A percentile compares a stretch with the other conserved stretches of the same genome.
Evolutionary conservation across 2,797 vertebrate genomes (phyloP).

Genomic region (Amniataba percoides): DNA sequence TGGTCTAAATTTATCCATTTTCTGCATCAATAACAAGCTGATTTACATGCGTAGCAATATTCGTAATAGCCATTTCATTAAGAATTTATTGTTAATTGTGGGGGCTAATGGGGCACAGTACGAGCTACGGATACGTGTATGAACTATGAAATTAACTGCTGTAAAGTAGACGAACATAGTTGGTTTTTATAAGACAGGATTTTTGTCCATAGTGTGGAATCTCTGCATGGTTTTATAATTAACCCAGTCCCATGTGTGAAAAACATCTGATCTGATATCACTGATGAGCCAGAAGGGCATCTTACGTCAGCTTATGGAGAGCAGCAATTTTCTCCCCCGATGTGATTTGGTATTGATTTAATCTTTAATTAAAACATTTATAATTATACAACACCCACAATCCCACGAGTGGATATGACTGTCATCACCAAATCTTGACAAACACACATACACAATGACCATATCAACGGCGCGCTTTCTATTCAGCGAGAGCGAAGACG

Average conservation of each 20-base stretch:
- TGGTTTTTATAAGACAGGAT: background rate
- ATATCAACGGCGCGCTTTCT: conserved; percentile 22
- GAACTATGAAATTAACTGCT: conserved; percentile 30
- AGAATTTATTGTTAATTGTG: conserved; percentile 64
- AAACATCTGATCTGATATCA: conserved; percentile 32
- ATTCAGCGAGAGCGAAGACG: conserved; percentile 1
- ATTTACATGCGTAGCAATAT: conserved; percentile 50
- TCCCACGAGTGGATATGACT: conserved; percentile 8
- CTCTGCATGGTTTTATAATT: conserved; percentile 9
- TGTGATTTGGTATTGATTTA: conserved; percentile 46
- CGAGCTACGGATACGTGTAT: conserved; percentile 29
- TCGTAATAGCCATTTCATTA: conserved; percentile 47
- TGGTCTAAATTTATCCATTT: conserved; percentile 13
- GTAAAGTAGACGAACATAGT: background rate
- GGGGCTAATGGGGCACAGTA: conserved; percentile 49
- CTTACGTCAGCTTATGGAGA: background rate
- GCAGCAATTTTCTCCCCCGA: conserved; percentile 14
- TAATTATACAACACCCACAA: conserved; percentile 24
- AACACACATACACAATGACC: conserved; percentile 34
- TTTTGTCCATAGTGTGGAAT: background rate
- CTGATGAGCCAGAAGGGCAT: conserved; percentile 31
- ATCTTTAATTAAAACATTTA: conserved; percentile 44
- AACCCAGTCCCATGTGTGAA: background rate
- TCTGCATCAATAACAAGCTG: conserved; percentile 38
- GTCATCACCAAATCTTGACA: conserved; percentile 40